Base-by-base conservation (phyloP, 2,797 vertebrate genomes). In the Siniperca scherzeri region DNA sequence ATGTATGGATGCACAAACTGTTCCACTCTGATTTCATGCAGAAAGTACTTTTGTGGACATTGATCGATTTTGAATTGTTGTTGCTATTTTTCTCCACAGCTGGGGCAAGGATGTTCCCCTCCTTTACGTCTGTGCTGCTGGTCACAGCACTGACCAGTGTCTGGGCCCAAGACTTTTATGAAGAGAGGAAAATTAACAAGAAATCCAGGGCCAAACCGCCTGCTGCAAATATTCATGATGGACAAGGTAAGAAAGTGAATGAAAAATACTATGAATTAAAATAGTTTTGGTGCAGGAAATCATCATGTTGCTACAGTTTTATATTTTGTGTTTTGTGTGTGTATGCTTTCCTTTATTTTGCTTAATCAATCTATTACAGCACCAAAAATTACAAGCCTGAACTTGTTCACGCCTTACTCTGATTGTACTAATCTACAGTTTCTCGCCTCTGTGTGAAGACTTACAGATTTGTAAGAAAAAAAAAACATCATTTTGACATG, bases 231-330 rank as follows among this genome's bases (percentile, higher is more conserved):
- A 86, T 95, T 90, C 86, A 96, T 73, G 94, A 96, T 70, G 94
- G 96, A 69, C 96, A 96, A 97, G 97, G 97, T 98, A 89, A 94
- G 90, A 90, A 72, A 85, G 62, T 65, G 1, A 38, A 59, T 73
- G 1, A 44, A 56, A 27, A 52, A 17, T 21, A 14, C 10, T 59
- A 55, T 50, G 17, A 59, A 65, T 13, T 9, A 38, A 6, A 44
- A 44, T 3, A 9, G 14, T 36, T n/a, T 17, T 69, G 10, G 3
- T 61, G 70, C 27, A 60, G 3, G 40, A 38, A 16, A 42, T 57
- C 52, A 55, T 64, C 1, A 14, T 62, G 52, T 40, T 77, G 27
- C 12, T 42, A 2, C 11, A 30, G 21, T 27, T 14, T 52, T 53
- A 40, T 30, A 40, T n/a, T 66, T 5, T 25, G 38, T n/a, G 13